Evolutionary conservation across 2,797 vertebrate genomes (phyloP).

Genomic region (Oreochromis grahami): DNA sequence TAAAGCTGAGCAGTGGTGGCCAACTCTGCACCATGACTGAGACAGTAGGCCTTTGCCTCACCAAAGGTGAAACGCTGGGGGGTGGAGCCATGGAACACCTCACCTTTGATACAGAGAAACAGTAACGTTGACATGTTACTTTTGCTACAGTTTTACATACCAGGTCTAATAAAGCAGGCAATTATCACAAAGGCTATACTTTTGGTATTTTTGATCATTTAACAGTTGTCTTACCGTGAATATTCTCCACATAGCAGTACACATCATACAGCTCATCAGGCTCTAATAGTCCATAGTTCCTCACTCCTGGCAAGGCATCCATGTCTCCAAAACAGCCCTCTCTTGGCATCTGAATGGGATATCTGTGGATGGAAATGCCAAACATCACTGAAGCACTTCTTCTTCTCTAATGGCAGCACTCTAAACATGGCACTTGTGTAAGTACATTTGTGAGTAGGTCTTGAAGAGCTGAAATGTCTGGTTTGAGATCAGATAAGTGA

Average conservation of each 20-base stretch:
- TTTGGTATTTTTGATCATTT: neutral
- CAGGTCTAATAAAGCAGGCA: neutral
- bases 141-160: neutral
- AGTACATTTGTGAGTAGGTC: neutral
- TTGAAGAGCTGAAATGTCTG: neutral
- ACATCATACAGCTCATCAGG: constrained; percentile 87
- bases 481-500: neutral
- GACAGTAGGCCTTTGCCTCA: constrained; percentile 82
- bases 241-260: constrained; percentile 91
- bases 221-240: constrained; percentile 75
- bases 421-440: neutral
- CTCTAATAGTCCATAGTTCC: constrained; percentile 87
- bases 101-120: constrained; percentile 69
- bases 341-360: constrained; percentile 89
- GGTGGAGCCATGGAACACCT: constrained; percentile 82
- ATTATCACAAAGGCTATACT: neutral
- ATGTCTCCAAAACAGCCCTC: constrained; percentile 94
- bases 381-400: neutral
- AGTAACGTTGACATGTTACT: neutral
- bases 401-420: neutral
- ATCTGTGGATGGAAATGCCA: constrained; percentile 70
- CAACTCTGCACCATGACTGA: constrained; percentile 73
- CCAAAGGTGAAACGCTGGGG: constrained; percentile 79
- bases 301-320: constrained; percentile 87
- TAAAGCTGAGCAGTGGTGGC: constrained; percentile 89